Evolutionary conservation across 2,797 vertebrate species (phyloP).

Genomic region (Sebastes cheni): DNA sequence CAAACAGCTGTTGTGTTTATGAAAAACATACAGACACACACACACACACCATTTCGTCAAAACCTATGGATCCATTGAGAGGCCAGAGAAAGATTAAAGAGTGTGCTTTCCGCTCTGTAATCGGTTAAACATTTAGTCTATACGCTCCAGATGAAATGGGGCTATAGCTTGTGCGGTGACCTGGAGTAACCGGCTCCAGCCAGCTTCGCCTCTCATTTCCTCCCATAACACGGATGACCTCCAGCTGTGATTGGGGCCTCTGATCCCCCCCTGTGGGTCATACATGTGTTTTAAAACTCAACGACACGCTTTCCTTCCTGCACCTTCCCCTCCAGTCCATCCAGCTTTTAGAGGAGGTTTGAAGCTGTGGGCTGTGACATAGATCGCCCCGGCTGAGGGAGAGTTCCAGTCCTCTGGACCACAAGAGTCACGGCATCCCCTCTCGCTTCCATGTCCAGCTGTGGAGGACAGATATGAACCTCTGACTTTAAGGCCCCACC

Average conservation of each 20-base stretch:
- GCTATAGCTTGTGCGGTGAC: constrained; percentile 58
- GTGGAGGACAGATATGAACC: constrained; percentile 35
- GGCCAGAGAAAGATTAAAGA: constrained; percentile 39
- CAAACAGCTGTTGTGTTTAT: constrained; percentile 13
- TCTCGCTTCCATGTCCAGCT: constrained; percentile 35
- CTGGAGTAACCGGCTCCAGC: constrained; percentile 51
- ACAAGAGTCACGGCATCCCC: constrained; percentile 17
- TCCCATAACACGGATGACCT: constrained; percentile 58
- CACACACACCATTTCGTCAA: neutral
- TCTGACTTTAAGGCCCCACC: constrained; percentile 11
- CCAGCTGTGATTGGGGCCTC: constrained; percentile 66
- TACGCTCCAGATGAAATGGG: constrained; percentile 48
- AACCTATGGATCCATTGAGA: constrained; percentile 12
- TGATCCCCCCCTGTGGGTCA: constrained; percentile 46
- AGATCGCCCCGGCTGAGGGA: constrained; percentile 10
- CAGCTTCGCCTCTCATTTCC: constrained; percentile 38
- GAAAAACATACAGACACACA: neutral
- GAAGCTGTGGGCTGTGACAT: constrained; percentile 35
- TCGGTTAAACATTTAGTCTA: constrained; percentile 42
- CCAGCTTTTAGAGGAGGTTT: constrained; percentile 31
- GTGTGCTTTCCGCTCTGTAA: constrained; percentile 22
- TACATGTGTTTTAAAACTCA: constrained; percentile 60
- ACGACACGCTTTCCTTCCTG: constrained; percentile 11
- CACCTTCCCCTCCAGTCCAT: neutral
- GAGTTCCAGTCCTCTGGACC: constrained; percentile 50